These are phyloP conservation scores for Microtus ochrogaster DNA, from an alignment of 2,113 vertebrate genomes.

Conservation along the genomic window DNA sequence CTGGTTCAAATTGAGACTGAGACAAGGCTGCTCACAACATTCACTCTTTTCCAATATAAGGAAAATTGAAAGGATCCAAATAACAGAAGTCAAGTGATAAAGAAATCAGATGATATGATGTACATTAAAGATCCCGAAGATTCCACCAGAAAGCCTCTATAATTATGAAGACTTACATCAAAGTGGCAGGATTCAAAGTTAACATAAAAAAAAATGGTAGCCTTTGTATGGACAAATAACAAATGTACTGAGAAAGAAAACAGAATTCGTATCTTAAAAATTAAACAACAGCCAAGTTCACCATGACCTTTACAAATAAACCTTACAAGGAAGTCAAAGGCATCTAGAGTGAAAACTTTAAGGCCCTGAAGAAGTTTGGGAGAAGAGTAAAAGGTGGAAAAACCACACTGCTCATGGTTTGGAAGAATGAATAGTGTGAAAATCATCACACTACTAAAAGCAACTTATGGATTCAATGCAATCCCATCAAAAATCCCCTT, in stretches of 20 bases:
- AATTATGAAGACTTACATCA: neutral
- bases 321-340: neutral
- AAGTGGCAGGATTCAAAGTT: neutral
- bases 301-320: neutral
- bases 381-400: neutral
- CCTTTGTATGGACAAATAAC: neutral
- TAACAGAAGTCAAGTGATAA: neutral
- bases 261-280: neutral
- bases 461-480: neutral
- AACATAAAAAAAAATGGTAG: neutral
- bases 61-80: neutral
- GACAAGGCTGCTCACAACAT: neutral
- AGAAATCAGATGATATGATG: neutral
- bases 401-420: neutral
- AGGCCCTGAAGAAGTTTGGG: neutral
- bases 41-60: neutral
- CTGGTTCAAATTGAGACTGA: neutral
- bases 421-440: neutral
- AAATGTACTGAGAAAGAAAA: neutral
- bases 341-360: neutral
- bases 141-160: neutral
- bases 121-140: neutral
- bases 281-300: neutral
- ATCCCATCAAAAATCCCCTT: neutral
- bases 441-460: neutral